Base-by-base conservation (phyloP, 1,140 invertebrate species). In the Trissolcus basalis region DNA sequence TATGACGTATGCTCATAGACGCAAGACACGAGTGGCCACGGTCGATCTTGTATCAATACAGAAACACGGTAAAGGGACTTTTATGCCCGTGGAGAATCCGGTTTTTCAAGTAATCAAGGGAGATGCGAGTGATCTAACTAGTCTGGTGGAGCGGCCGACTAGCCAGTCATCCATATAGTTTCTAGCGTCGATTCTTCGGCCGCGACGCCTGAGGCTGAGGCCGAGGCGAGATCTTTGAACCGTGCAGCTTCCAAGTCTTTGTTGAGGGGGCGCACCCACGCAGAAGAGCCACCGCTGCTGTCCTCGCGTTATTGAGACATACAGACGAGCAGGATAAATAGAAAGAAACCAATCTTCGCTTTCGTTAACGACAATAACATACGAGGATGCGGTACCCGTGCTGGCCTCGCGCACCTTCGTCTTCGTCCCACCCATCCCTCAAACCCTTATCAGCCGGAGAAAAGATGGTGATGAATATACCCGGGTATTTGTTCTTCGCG, bases 101-200 rank as follows among this genome's bases (percentile, higher is more conserved):
- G 87, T 88, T 88, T 88, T 88, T 87, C 86, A 86, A 87, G 86
- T 87, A 88, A 87, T 87, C 84, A 83, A 80, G 80, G 72, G 73
- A 64, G 76, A 70, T 68, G 11, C 56, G 32, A 44, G 78, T 70
- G 77, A 74, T 71, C 54, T 68, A 58, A 60, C 65, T 54, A 76
- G 74, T 64, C 55, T 63, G 64, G 64, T 50, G 51, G 65, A 68
- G 55, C 56, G 59, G 55, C 63, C 64, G 64, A 45, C 67, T 58
- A 49, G 54, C 65, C 74, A 60, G 65, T 67, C 71, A 80, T 64
- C 75, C 69, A 49, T 54, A 61, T 13, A 71, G 49, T 75, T 67
- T 49, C 50, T 59, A 75, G 49, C 61, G 55, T 74, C 50, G 71
- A 73, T 72, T 72, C 53, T 56, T 59, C 71, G 82, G 64, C 73